A percentile compares a stretch with the other conserved stretches of the same genome.
phyloP scores from a whole-genome alignment of 2,888 invertebrate genomes.

The Phlogophora meticulosa region DNA sequence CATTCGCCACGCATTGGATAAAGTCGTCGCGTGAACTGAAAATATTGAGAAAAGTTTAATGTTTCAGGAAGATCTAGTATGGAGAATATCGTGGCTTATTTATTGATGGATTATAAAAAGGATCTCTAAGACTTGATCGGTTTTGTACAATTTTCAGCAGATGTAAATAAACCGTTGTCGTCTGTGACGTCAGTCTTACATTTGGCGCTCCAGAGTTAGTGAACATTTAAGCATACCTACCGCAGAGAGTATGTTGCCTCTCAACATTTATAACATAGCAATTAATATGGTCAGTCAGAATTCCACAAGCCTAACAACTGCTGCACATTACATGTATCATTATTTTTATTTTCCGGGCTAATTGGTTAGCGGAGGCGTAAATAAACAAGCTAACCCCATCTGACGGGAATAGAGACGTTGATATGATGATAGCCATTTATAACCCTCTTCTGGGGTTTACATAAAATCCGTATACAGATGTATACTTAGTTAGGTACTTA shows the following conservation, averaged over 20 bases:
- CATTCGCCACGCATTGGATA: slow-evolving; percentile 81
- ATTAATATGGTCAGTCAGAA: slow-evolving; percentile 6
- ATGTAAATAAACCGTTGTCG: too few relatives aligned
- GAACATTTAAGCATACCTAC: too few relatives aligned
- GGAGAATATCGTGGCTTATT: not conserved
- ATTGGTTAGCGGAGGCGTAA: slow-evolving; percentile 36
- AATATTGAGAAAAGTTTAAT: slow-evolving; percentile 35
- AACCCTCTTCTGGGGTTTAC: too few relatives aligned
- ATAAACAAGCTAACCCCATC: slow-evolving; percentile 23
- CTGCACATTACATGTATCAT: slow-evolving; percentile 34
- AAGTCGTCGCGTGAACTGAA: slow-evolving; percentile 84
- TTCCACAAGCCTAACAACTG: slow-evolving; percentile 4
- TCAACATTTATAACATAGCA: not conserved
- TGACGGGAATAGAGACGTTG: not conserved
- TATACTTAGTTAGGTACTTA: too few relatives aligned
- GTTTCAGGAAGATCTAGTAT: not conserved
- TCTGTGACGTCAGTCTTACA: too few relatives aligned
- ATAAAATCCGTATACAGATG: too few relatives aligned
- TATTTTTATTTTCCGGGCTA: slow-evolving; percentile 26
- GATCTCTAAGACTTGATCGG: not conserved
- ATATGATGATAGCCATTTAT: not conserved
- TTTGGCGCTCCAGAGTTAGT: too few relatives aligned
- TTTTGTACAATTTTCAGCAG: too few relatives aligned
- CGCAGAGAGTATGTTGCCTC: too few relatives aligned
- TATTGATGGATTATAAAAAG: not conserved